Conservation (phyloP, 2,113 vertebrate species). For the Pelmatolapia mariae region DNA sequence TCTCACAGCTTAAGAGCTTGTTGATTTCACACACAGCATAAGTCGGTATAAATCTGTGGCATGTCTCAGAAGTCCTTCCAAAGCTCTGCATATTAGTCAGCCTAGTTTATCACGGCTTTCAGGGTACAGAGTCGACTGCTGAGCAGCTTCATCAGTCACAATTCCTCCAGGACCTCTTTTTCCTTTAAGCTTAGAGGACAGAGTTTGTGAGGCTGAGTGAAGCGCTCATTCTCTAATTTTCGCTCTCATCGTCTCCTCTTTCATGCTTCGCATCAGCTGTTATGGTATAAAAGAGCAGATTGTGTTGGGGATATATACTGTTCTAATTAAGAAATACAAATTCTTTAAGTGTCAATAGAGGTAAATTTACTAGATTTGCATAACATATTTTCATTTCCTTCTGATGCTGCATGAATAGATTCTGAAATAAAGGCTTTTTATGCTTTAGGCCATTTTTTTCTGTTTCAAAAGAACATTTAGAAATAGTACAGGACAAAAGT, state of each 20-base stretch:
- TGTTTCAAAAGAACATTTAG: not conserved
- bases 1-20: constrained; percentile 26
- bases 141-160: constrained; percentile 35
- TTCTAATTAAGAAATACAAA: not conserved
- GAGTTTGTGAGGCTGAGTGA: constrained; percentile 4
- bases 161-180: not conserved
- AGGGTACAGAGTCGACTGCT: not conserved
- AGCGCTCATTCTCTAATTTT: not conserved
- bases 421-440: not conserved
- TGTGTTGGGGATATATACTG: not conserved
- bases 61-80: constrained; percentile 15
- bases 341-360: not conserved
- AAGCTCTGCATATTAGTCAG: constrained; percentile 34
- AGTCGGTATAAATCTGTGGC: constrained; percentile 27
- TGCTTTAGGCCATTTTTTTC: not conserved
- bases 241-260: not conserved
- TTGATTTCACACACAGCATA: constrained; percentile 45
- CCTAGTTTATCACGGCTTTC: constrained; percentile 22
- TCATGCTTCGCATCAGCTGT: not conserved
- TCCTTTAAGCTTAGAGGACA: constrained; percentile 13
- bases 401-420: not conserved
- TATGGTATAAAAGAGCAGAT: not conserved
- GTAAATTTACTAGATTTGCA: not conserved
- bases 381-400: not conserved
- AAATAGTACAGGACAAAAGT: not conserved